Evolutionary conservation across 2,888 invertebrate genomes (phyloP).

Genomic region (Standfussiana lucernea): DNA sequence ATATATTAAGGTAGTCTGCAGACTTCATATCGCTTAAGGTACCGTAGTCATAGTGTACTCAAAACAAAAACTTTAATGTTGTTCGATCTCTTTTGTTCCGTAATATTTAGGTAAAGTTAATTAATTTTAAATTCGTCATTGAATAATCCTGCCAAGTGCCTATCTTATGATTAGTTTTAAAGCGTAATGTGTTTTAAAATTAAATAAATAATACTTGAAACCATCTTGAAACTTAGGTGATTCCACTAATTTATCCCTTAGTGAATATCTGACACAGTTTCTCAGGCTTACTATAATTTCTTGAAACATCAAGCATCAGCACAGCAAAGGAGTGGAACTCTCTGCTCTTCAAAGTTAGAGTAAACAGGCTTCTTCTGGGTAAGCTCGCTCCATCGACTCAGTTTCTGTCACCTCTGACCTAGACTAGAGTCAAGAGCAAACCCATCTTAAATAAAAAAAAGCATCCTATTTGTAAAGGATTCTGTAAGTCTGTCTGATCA

Average conservation of each 20-base stretch:
- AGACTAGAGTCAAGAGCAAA: too few relatives aligned
- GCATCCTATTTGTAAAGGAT: too few relatives aligned
- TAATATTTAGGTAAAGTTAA: constrained; percentile 10
- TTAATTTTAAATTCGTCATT: constrained; percentile 8
- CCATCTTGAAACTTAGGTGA: background rate
- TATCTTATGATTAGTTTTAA: constrained; percentile 52
- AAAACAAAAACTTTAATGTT: background rate
- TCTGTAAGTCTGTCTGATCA: too few relatives aligned
- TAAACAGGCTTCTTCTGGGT: too few relatives aligned
- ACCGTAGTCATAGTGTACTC: background rate
- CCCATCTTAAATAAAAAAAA: too few relatives aligned
- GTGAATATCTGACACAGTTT: background rate
- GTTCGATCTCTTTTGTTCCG: background rate
- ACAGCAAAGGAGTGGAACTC: too few relatives aligned
- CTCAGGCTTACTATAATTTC: background rate
- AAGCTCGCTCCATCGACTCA: too few relatives aligned
- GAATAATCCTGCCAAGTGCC: constrained; percentile 43
- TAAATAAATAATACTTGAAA: constrained; percentile 31
- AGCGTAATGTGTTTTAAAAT: constrained; percentile 29
- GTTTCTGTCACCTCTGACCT: too few relatives aligned
- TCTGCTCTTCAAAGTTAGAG: too few relatives aligned
- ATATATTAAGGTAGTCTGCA: background rate
- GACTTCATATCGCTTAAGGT: constrained; percentile 14
- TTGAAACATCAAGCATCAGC: background rate
- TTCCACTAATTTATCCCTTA: constrained; percentile 8